Evolutionary conservation across 2,113 vertebrate species (phyloP), one percentile per base, ranked within the genome.

Genomic region (Tapirus terrestris): DNA sequence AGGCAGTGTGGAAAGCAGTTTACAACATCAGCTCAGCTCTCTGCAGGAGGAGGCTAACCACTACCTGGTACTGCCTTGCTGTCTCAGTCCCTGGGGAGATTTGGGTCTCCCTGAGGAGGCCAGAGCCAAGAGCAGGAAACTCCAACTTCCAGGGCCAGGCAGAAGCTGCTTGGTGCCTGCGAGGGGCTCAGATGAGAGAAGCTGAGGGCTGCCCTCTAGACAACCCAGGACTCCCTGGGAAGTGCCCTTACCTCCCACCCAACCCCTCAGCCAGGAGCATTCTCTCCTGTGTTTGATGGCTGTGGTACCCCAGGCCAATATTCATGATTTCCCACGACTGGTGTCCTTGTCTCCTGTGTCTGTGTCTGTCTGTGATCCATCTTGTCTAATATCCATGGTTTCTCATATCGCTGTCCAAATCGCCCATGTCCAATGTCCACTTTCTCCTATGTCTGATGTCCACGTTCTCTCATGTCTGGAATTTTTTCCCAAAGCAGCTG

Each of bases 1-100:
- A 51, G 61, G n/a, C 53, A 43, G 68, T 2, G 20, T 6, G 3
- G 27, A 60, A 73, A 18, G 77, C 51, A 23, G 2, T 16, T 18
- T 0, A 0, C 6, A 10, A 16, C 27, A n/a, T n/a, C 76, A 25
- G 51, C 39, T 29, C 0, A 0, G 20, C 16, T 48, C 51, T 48
- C 25, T 39, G 16, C 1, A 1, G 77, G 27, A 29, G 68, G 58
- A 21, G 36, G 23, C 53, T 60, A 13, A 23, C 72, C 11, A 2
- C 31, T 18, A 14, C 63, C 3, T 11, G 4, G 39, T 33, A 36
- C 51, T 0, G 36, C 72, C 14, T 25, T 27, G 48, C 61, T 17
- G 43, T 16, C n/a, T 36, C 43, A 70, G 23, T 3, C 11, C 25
- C 25, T 25, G 9, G 11, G 67, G 65, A 48, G 68, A 5, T 73